A percentile compares a stretch with the other conserved stretches of the same genome.
Evolutionary conservation across 2,113 vertebrate species (phyloP).

Genomic region (Oceanites oceanicus): DNA sequence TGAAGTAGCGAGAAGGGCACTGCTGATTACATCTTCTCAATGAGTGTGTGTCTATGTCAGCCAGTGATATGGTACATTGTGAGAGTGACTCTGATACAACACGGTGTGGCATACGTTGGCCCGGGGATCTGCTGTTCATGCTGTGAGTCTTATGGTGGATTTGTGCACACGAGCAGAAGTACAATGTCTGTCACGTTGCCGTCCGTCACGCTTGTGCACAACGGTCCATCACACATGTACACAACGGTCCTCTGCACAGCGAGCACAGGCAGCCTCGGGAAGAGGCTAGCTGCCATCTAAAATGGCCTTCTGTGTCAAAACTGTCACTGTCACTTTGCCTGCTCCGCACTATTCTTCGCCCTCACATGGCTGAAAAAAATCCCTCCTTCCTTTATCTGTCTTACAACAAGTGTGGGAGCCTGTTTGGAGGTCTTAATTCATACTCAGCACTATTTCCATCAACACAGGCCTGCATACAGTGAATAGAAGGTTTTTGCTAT

Average conservation of each 20-base stretch:
- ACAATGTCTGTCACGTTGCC: rapidly evolving
- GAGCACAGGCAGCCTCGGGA: not conserved
- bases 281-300: not conserved
- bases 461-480: not conserved
- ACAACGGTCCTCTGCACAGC: not conserved
- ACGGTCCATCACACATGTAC: rapidly evolving
- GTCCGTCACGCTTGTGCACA: not conserved
- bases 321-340: not conserved
- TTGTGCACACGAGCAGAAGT: not conserved
- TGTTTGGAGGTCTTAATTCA: not conserved
- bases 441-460: rapidly evolving
- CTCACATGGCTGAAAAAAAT: not conserved
- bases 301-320: not conserved
- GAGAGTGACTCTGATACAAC: not conserved
- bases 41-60: not conserved
- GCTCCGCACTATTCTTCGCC: not conserved
- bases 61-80: rapidly evolving
- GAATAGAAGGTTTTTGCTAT: not conserved
- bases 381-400: not conserved
- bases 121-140: not conserved
- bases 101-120: rapidly evolving
- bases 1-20: not conserved
- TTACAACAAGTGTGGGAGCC: not conserved
- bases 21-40: not conserved
- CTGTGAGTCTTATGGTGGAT: not conserved